These are phyloP conservation scores for Sylvia atricapilla DNA, from an alignment of 2,113 vertebrate species.

Conservation along the genomic window DNA sequence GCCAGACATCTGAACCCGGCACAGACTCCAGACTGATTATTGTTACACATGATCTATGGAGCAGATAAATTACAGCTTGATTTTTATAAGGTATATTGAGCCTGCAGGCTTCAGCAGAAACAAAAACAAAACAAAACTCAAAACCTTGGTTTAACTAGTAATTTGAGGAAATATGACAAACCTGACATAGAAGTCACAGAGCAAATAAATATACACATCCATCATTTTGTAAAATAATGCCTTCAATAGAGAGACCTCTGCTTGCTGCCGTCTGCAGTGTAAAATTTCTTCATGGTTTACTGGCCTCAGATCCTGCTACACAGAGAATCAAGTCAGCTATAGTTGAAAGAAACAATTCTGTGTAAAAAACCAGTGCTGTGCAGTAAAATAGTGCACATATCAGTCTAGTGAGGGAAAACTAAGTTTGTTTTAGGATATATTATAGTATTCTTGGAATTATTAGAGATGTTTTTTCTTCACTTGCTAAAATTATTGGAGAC, in stretches of 20 bases:
- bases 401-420: background rate
- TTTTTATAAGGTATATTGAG: slow-evolving; percentile 60
- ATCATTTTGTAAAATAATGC: slow-evolving; percentile 57
- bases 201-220: slow-evolving; percentile 69
- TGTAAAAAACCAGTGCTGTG: background rate
- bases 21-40: slow-evolving; percentile 52
- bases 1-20: slow-evolving; percentile 15
- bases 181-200: slow-evolving; percentile 61
- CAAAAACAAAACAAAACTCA: slow-evolving; percentile 42
- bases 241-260: slow-evolving; percentile 24
- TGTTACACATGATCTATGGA: slow-evolving; percentile 69
- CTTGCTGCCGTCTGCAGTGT: slow-evolving; percentile 16
- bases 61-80: slow-evolving; percentile 67
- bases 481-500: background rate
- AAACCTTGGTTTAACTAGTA: slow-evolving; percentile 60
- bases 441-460: background rate
- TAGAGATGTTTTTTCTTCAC: background rate
- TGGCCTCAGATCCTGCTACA: background rate
- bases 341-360: background rate
- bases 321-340: background rate
- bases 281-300: background rate
- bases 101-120: slow-evolving; percentile 47
- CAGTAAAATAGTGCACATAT: background rate
- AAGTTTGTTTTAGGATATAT: background rate
- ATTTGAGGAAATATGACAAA: slow-evolving; percentile 67